Evolutionary conservation across 2,113 vertebrate genomes (phyloP).

Genomic region (Ardeotis arabs): DNA sequence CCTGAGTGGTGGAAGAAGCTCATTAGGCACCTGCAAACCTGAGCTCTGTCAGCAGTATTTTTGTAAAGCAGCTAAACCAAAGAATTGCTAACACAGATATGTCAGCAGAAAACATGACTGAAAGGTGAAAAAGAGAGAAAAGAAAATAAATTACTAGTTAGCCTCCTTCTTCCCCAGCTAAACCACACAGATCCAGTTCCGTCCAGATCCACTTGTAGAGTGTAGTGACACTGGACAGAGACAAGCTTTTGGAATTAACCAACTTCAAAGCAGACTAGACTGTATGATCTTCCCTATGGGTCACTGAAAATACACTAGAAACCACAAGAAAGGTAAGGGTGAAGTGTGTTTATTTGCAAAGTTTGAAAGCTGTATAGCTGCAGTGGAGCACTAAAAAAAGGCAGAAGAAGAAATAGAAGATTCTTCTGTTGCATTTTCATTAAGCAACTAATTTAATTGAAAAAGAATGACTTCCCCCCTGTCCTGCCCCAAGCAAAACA

Average conservation of each 20-base stretch:
- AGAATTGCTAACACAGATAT: not conserved
- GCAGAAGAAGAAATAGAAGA: slow-evolving; percentile 3
- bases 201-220: not conserved
- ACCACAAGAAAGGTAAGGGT: not conserved
- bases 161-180: not conserved
- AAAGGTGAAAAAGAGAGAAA: not conserved
- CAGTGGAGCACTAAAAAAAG: not conserved
- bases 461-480: not conserved
- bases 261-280: not conserved
- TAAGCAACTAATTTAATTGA: slow-evolving; percentile 18
- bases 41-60: not conserved
- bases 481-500: not conserved
- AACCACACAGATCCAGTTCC: not conserved
- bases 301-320: slow-evolving; percentile 7
- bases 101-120: not conserved
- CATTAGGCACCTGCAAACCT: not conserved
- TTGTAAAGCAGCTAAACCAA: not conserved
- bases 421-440: not conserved
- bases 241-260: not conserved
- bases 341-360: not conserved
- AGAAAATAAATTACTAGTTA: not conserved
- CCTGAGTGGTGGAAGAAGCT: not conserved
- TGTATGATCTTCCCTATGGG: not conserved
- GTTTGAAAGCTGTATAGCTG: not conserved
- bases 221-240: not conserved